phyloP scores from a whole-genome alignment of 1,140 invertebrate species.

The Drosophila auraria region DNA sequence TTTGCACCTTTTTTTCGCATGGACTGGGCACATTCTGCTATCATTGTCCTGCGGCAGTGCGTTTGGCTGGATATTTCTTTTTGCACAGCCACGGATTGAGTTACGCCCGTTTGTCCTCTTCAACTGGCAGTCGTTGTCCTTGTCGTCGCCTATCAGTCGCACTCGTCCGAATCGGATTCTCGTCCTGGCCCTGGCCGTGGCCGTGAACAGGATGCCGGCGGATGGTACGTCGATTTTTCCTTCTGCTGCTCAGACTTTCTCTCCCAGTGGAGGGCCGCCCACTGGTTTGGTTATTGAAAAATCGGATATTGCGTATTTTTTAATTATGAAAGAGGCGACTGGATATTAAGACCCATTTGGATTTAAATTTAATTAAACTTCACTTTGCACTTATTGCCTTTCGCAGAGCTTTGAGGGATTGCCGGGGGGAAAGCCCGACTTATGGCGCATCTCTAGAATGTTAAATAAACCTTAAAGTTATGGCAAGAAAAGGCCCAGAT shows the following conservation, averaged over 20 bases:
- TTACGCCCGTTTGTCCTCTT: conserved; percentile 64
- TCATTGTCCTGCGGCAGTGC: conserved; percentile 57
- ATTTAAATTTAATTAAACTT: conserved; percentile 65
- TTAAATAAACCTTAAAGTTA: conserved; percentile 30
- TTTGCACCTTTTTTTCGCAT: conserved; percentile 17
- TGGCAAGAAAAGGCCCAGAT: conserved; percentile 2
- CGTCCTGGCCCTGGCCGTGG: conserved; percentile 28
- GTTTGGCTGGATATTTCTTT: conserved; percentile 57
- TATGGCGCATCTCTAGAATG: conserved; percentile 5
- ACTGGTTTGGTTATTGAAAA: conserved; percentile 63
- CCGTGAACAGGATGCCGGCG: conserved; percentile 34
- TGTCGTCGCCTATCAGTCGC: conserved; percentile 59
- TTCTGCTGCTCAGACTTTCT: conserved; percentile 7
- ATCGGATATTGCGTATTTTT: conserved; percentile 75
- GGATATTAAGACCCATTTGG: conserved; percentile 65
- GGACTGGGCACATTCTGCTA: conserved; percentile 41
- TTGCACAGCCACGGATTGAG: conserved; percentile 70
- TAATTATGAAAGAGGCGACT: conserved; percentile 60
- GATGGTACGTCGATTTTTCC: background rate
- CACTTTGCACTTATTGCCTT: conserved; percentile 3
- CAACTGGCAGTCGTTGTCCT: conserved; percentile 37
- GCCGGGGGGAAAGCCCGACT: background rate
- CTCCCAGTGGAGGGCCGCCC: conserved; percentile 1
- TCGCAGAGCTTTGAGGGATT: conserved; percentile 20
- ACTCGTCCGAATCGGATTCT: conserved; percentile 36